Base-by-base conservation (phyloP, 2,888 invertebrate genomes). In the Margaritifera margaritifera region DNA sequence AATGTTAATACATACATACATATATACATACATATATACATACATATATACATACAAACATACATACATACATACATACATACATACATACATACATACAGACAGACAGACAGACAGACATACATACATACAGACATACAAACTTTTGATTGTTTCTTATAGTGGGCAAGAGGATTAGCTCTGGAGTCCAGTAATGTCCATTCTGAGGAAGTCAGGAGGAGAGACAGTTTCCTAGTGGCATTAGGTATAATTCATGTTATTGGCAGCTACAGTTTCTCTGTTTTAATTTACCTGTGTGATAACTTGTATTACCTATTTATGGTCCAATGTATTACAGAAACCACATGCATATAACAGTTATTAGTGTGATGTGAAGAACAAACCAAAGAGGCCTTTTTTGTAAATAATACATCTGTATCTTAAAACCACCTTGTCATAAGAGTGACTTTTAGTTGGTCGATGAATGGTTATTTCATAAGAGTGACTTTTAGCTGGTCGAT, bases 101-200 rank as follows among this genome's bases (percentile, higher is more conserved):
- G n/a, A 31, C 0, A 31, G 31, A 31, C 31, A 31, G 6, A 31
- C 0, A 31, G 5, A 31, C 31, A 31, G 8, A 31, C 55, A 55
- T 15, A 55, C 11, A 55, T 11, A 22, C 55, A 55, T 1, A 6
- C 24, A n/a, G n/a, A n/a, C 56, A 42, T 2, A 15, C 42, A 42
- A 0, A 42, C 0, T 3, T 42, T 15, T 15, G 42, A 11, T 11
- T 42, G 3, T 42, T 11, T 42, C 62, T 20, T 11, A 8, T 61
- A 94, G 92, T 97, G 97, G 96, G 95, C 96, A 0, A 93, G 93
- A 51, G 94, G 94, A 79, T 89, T 97, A 50, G 94, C 96, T 0
- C 93, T 93, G 76, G 94, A 95, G 83, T 92, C 96, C 6, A 91
- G 94, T 56, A 93, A 93, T 68, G 94, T 97, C 62, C 94, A 97